phyloP scores from a whole-genome alignment of 2,113 vertebrate genomes.

The Erpornis zantholeuca region DNA sequence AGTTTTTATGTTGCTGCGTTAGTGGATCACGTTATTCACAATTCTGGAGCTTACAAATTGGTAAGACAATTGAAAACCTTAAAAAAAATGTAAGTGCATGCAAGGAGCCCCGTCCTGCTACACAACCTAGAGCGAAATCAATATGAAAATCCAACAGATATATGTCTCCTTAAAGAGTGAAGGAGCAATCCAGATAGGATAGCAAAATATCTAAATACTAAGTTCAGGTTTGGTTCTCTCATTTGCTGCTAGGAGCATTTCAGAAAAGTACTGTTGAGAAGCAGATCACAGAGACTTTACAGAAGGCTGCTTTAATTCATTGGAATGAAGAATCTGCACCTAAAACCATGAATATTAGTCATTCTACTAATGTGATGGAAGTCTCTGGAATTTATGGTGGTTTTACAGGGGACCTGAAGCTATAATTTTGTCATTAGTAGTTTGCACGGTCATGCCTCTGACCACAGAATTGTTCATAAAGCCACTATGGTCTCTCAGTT shows the following conservation, averaged over 20 bases:
- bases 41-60: not conserved
- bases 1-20: not conserved
- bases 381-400: not conserved
- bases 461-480: not conserved
- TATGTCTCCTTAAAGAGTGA: not conserved
- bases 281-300: not conserved
- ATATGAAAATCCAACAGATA: not conserved
- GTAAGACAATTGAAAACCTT: not conserved
- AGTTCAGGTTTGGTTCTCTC: not conserved
- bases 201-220: not conserved
- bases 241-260: not conserved
- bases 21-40: not conserved
- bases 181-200: not conserved
- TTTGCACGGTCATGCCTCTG: not conserved
- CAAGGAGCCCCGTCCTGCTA: not conserved
- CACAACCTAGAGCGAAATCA: not conserved
- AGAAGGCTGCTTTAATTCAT: not conserved
- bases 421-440: not conserved
- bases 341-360: not conserved
- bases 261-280: not conserved
- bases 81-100: fast-evolving
- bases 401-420: not conserved
- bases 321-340: not conserved
- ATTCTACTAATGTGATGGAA: not conserved
- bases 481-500: not conserved